Percentiles rank a stretch among this genome's conserved stretches.
Conservation (phyloP, 2,113 vertebrate species). For the Cynoglossus semilaevis region DNA sequence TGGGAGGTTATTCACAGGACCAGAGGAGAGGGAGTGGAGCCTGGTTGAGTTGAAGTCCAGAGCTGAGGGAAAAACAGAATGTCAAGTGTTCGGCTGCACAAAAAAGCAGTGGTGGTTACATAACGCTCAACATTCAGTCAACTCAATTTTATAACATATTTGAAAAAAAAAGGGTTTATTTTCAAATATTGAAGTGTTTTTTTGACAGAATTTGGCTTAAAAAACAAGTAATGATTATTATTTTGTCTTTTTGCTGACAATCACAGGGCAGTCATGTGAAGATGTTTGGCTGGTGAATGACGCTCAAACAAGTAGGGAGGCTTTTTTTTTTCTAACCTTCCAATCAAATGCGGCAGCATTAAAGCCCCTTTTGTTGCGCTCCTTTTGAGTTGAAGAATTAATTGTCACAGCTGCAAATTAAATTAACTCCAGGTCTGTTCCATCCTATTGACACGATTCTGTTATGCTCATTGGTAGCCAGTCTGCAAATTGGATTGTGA, state of each 20-base stretch:
- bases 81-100: conserved; percentile 16
- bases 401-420: conserved; percentile 74
- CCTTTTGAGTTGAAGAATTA: conserved; percentile 73
- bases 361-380: conserved; percentile 53
- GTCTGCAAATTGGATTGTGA: conserved; percentile 72
- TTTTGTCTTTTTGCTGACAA: not conserved
- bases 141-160: conserved; percentile 9
- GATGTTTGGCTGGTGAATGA: conserved; percentile 27
- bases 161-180: conserved; percentile 41
- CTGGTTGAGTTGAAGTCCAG: conserved; percentile 25
- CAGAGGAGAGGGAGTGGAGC: conserved; percentile 39
- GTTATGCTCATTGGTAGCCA: conserved; percentile 69
- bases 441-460: conserved; percentile 73
- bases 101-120: conserved; percentile 10
- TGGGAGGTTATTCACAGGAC: conserved; percentile 67
- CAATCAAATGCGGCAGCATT: conserved; percentile 58
- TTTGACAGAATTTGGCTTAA: conserved; percentile 44
- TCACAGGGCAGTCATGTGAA: conserved; percentile 25
- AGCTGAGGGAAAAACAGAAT: conserved; percentile 12
- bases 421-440: conserved; percentile 77
- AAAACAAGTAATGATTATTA: conserved; percentile 41
- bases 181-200: conserved; percentile 50
- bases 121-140: too few species aligned
- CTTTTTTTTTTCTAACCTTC: conserved; percentile 41
- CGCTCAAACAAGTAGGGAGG: conserved; percentile 7